Evolutionary conservation across 2,113 vertebrate species (phyloP).

Genomic region (Nyctereutes procyonoides): DNA sequence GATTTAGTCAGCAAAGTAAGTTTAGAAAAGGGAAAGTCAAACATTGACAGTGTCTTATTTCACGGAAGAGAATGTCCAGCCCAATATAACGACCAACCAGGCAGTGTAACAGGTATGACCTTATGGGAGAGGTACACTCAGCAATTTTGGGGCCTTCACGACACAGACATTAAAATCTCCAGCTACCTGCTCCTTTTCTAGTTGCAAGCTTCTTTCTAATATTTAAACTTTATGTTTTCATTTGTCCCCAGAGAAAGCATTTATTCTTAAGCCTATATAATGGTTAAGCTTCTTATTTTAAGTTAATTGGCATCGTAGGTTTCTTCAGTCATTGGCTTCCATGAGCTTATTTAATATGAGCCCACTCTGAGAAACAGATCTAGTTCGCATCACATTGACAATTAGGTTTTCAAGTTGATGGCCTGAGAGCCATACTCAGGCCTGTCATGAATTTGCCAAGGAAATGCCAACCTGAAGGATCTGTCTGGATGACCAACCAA

Average conservation of each 20-base stretch:
- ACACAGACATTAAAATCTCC: background rate
- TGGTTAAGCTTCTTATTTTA: background rate
- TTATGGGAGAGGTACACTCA: background rate
- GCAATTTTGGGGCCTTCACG: background rate
- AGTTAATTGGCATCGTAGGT: background rate
- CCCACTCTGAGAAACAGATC: background rate
- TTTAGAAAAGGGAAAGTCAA: background rate
- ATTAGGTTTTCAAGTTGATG: background rate
- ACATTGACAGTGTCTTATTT: background rate
- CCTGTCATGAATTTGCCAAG: background rate
- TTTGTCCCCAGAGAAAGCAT: background rate
- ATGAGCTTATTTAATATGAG: background rate
- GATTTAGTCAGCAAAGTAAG: background rate
- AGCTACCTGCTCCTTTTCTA: conserved; percentile 7
- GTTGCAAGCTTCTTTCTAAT: background rate
- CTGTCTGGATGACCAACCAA: background rate
- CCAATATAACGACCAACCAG: background rate
- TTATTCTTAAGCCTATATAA: background rate
- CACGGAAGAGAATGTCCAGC: background rate
- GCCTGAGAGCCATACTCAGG: background rate
- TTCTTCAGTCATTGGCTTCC: background rate
- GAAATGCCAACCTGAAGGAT: background rate
- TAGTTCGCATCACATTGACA: background rate
- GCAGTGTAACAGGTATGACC: background rate
- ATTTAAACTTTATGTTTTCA: background rate